These are phyloP conservation scores for Lycaena phlaeas DNA, from an alignment of 2,888 invertebrate species.

Conservation along the genomic window DNA sequence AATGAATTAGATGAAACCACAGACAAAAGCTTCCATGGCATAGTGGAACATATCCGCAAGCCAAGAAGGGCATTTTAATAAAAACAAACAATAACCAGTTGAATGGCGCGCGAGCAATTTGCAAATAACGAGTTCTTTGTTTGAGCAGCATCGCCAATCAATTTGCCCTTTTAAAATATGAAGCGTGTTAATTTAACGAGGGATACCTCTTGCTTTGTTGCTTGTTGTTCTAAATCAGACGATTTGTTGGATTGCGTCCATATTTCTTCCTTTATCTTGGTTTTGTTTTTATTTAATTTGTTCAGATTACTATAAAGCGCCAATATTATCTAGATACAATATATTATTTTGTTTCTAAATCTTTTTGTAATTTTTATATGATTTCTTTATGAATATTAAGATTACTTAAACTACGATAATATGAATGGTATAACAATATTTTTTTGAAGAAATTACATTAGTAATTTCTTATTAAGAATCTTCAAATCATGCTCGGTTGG, in stretches of 20 bases:
- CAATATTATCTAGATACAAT: neutral
- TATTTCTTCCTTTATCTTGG: neutral
- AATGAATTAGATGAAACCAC: no score
- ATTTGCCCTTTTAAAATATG: slow-evolving; percentile 20
- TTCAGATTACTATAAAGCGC: neutral
- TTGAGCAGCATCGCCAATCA: slow-evolving; percentile 21
- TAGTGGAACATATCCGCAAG: neutral
- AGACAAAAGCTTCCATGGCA: no score
- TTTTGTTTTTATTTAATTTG: neutral
- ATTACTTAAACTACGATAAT: no score
- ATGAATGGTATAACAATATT: no score
- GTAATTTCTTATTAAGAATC: no score
- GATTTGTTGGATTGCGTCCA: neutral
- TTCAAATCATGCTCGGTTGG: no score
- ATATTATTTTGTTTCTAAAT: neutral
- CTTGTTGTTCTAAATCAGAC: neutral
- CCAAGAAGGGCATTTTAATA: neutral
- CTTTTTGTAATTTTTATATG: no score
- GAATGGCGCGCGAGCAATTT: slow-evolving; percentile 19
- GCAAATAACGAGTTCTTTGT: slow-evolving; percentile 17
- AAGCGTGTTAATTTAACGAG: slow-evolving; percentile 28
- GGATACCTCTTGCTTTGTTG: slow-evolving; percentile 9
- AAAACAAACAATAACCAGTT: slow-evolving; percentile 11
- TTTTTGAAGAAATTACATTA: no score
- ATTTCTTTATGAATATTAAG: no score